Conservation (phyloP, 2,113 vertebrate genomes). For the Pygoscelis adeliae region DNA sequence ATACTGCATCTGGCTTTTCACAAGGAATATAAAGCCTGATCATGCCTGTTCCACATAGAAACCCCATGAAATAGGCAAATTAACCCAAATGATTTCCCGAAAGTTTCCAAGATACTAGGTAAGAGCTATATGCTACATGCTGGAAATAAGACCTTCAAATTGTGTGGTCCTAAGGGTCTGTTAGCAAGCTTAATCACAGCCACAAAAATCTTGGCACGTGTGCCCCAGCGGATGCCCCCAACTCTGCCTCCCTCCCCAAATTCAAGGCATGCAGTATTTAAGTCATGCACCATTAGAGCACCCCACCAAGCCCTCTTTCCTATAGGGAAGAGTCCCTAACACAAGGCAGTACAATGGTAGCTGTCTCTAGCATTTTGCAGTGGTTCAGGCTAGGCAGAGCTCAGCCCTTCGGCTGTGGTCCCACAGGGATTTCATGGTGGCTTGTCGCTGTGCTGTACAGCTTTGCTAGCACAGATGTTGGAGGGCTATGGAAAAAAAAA, state of each 20-base stretch:
- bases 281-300: background rate
- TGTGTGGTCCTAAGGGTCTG: background rate
- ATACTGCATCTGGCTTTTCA: background rate
- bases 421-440: background rate
- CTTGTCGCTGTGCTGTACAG: background rate
- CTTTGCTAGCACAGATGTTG: background rate
- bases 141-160: background rate
- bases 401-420: accelerated
- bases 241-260: background rate
- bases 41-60: background rate
- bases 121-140: background rate
- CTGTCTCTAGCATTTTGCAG: background rate
- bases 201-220: background rate
- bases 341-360: background rate
- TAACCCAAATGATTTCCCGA: background rate
- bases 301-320: background rate
- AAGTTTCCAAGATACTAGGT: background rate
- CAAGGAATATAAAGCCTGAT: background rate
- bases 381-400: background rate
- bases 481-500: background rate
- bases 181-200: background rate
- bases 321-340: background rate
- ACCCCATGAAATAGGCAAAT: background rate
- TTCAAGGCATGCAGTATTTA: background rate
- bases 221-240: background rate